These are phyloP conservation scores for Fulica atra DNA, from an alignment of 2,113 vertebrate species.

Conservation along the genomic window DNA sequence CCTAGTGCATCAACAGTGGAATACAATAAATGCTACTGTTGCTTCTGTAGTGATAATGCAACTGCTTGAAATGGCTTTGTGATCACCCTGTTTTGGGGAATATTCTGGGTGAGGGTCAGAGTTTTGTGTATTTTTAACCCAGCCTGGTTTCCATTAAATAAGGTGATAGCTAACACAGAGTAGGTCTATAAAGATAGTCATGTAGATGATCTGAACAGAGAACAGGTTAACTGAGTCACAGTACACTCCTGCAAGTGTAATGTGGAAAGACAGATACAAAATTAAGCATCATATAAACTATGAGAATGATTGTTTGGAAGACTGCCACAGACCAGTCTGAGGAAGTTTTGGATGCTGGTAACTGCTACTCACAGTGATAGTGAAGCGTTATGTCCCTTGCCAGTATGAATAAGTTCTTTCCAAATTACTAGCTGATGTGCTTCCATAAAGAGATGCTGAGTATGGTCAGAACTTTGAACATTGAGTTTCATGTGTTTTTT, in stretches of 20 bases:
- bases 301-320: neutral
- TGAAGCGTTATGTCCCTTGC: neutral
- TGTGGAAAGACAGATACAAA: neutral
- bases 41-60: conserved; percentile 5
- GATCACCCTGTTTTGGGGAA: neutral
- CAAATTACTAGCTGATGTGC: neutral
- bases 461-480: neutral
- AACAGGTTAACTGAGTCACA: neutral
- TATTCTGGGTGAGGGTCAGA: neutral
- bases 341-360: neutral
- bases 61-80: neutral
- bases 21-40: conserved; percentile 11
- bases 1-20: neutral
- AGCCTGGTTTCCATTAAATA: neutral
- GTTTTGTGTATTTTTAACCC: neutral
- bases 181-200: neutral
- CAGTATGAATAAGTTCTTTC: neutral
- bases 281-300: neutral
- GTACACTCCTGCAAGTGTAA: neutral
- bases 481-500: neutral
- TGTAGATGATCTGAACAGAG: neutral
- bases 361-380: neutral
- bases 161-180: neutral
- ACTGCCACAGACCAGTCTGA: neutral
- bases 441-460: neutral